A percentile compares a stretch with the other conserved stretches of the same genome.
Evolutionary conservation across 92 coral and sea anemone species (phyloP).

Genomic region (Bergia puertoricense): DNA sequence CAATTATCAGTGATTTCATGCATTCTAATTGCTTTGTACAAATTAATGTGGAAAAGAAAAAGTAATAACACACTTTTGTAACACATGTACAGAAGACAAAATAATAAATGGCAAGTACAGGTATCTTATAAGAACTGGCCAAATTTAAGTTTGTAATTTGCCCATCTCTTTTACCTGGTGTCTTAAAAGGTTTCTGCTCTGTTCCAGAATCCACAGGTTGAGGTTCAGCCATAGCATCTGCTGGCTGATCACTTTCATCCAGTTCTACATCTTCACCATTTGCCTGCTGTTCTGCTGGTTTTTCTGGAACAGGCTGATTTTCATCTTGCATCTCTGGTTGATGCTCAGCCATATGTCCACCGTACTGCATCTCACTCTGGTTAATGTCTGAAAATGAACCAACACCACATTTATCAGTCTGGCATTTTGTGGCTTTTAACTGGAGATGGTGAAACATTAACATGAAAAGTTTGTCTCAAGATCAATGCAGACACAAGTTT

Average conservation of each 20-base stretch:
- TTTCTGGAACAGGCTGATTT: neutral
- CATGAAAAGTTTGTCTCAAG: neutral
- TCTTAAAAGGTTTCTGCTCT: neutral
- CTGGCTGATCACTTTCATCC: neutral
- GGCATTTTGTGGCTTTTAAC: neutral
- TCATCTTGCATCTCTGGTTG: conserved; percentile 2
- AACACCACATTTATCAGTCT: neutral
- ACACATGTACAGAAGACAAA: too few species aligned
- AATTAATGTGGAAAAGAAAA: too few species aligned
- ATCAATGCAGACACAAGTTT: neutral
- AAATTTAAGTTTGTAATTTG: neutral
- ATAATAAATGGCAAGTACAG: too few species aligned
- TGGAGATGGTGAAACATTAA: too few species aligned
- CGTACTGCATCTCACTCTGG: neutral
- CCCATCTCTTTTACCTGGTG: conserved; percentile 10
- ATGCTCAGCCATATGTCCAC: neutral
- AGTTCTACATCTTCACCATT: conserved; percentile 12
- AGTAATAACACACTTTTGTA: too few species aligned
- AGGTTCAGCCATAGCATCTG: neutral
- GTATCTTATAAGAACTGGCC: too few species aligned
- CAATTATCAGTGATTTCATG: too few species aligned
- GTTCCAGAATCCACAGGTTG: neutral
- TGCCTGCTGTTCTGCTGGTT: neutral
- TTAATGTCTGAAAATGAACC: neutral
- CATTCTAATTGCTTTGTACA: too few species aligned